phyloP scores from a whole-genome alignment of 2,797 vertebrate genomes.

The Hypotaenidia philippensis region DNA sequence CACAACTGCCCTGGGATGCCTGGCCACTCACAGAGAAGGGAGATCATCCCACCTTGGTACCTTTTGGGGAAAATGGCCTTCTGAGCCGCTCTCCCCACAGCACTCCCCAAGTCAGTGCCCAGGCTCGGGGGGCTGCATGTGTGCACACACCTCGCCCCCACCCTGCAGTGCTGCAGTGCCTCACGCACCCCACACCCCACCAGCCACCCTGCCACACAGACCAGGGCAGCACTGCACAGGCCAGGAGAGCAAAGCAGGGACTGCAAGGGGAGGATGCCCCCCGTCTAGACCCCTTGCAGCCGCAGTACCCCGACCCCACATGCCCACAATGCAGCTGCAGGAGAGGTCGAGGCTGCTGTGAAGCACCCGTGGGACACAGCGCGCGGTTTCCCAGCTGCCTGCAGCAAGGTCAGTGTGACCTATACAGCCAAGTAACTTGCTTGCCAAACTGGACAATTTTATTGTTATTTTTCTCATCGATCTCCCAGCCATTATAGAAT shows the following conservation, averaged over 20 bases:
- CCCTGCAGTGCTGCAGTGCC: fast-evolving
- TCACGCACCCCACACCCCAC: background rate
- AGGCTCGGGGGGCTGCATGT: fast-evolving
- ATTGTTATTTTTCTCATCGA: slow-evolving; percentile 44
- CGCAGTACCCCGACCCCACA: fast-evolving
- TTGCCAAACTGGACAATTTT: slow-evolving; percentile 51
- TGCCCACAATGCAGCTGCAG: fast-evolving
- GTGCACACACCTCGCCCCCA: background rate
- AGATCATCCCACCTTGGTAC: fast-evolving
- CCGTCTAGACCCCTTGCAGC: background rate
- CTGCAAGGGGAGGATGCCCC: background rate
- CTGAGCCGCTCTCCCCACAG: background rate
- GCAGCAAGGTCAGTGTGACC: background rate
- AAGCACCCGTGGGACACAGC: fast-evolving
- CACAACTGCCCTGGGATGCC: fast-evolving
- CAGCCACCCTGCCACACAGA: too few species aligned
- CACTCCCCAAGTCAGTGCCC: background rate
- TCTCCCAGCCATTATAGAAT: slow-evolving; percentile 11
- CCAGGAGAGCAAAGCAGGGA: background rate
- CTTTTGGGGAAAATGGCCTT: background rate
- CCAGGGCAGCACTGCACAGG: background rate
- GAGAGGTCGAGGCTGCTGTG: fast-evolving
- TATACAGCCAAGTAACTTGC: slow-evolving; percentile 6
- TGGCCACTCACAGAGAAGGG: background rate
- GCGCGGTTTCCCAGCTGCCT: fast-evolving